Conservation (phyloP, 2,113 vertebrate genomes). For the Myrmecophaga tridactyla region DNA sequence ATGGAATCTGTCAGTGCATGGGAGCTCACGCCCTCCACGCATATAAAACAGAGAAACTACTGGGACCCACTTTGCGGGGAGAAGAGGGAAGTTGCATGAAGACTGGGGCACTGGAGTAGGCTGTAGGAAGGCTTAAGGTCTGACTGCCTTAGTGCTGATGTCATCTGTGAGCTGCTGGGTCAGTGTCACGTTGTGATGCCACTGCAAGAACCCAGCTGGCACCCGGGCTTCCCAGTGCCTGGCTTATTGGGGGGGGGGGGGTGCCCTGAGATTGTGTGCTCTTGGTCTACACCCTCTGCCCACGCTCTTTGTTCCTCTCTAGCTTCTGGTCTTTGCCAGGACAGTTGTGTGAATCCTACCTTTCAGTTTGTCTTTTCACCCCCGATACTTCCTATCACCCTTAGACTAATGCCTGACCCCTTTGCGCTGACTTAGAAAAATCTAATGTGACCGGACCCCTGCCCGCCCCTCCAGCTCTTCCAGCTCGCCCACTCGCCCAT, state of each 20-base stretch:
- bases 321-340: background rate
- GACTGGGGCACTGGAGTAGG: background rate
- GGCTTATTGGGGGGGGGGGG: too few relatives aligned
- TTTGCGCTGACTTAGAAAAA: background rate
- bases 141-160: background rate
- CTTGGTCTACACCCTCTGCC: background rate
- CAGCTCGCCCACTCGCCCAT: too few relatives aligned
- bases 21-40: background rate
- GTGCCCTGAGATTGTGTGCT: rapidly evolving
- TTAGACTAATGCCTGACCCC: background rate
- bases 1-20: background rate
- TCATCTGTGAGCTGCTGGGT: rapidly evolving
- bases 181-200: background rate
- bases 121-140: background rate
- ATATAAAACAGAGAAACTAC: background rate
- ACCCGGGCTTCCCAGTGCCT: background rate
- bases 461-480: background rate
- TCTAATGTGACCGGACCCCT: background rate
- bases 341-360: background rate
- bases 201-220: background rate
- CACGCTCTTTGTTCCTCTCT: background rate
- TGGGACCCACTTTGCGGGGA: background rate
- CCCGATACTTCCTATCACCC: background rate
- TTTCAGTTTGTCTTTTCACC: background rate
- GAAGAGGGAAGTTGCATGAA: background rate